Conservation (phyloP, 1,140 invertebrate species). For the Sycobia sp. region DNA sequence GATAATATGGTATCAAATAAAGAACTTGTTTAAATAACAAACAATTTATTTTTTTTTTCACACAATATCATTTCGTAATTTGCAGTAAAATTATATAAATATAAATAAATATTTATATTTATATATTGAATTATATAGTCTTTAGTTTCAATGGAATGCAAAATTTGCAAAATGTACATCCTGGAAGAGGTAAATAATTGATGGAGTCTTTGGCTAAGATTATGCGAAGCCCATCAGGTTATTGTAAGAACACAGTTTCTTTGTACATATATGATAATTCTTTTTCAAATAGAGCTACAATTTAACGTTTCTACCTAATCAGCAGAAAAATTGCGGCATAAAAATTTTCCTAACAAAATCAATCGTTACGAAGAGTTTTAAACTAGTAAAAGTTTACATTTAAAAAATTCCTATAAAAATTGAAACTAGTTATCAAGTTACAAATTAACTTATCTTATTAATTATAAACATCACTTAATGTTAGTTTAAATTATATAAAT, state of each 20-base stretch:
- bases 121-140: too few relatives aligned
- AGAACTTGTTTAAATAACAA: slow-evolving; percentile 42
- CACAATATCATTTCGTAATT: slow-evolving; percentile 25
- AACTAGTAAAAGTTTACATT: slow-evolving; percentile 7
- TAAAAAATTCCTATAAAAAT: slow-evolving; percentile 2
- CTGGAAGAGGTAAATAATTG: slow-evolving; percentile 34
- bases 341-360: slow-evolving; percentile 31
- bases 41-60: slow-evolving; percentile 47
- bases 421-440: not conserved
- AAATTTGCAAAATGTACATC: slow-evolving; percentile 31
- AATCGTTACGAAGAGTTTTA: slow-evolving; percentile 19
- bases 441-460: too few relatives aligned
- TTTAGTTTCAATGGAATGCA: slow-evolving; percentile 34
- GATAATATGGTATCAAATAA: slow-evolving; percentile 28
- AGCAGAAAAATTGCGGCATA: slow-evolving; percentile 18
- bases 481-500: slow-evolving; percentile 7
- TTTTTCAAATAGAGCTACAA: slow-evolving; percentile 29
- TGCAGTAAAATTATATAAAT: slow-evolving; percentile 22
- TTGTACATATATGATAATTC: slow-evolving; percentile 34
- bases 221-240: slow-evolving; percentile 35
- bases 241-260: slow-evolving; percentile 38
- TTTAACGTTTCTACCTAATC: slow-evolving; percentile 25
- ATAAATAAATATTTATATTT: slow-evolving; percentile 4
- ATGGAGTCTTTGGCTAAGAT: slow-evolving; percentile 34
- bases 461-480: slow-evolving; percentile 6